phyloP scores from a whole-genome alignment of 2,797 vertebrate genomes.

The Microhierax caerulescens region DNA sequence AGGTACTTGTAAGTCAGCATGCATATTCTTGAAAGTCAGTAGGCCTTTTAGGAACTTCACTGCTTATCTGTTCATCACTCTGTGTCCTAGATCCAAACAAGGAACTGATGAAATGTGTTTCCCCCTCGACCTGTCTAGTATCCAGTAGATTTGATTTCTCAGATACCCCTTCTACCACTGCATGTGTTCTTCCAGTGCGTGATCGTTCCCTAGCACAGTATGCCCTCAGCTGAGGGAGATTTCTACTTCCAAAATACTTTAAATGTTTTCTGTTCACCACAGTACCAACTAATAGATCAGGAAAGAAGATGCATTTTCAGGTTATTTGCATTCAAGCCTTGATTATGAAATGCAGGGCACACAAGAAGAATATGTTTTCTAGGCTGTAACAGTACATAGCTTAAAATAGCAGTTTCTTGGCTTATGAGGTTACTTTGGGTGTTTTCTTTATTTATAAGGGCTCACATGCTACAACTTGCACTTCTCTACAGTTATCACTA shows the following conservation, averaged over 20 bases:
- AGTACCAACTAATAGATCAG: background rate
- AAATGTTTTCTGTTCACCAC: background rate
- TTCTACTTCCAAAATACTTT: background rate
- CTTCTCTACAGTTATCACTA: background rate
- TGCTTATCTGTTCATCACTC: accelerated
- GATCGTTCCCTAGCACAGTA: background rate
- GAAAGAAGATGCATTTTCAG: background rate
- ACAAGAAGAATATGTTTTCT: background rate
- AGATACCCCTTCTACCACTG: background rate
- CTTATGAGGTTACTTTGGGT: background rate
- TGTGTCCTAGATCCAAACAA: background rate
- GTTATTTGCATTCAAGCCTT: background rate
- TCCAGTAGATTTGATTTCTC: background rate
- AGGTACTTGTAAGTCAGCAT: background rate
- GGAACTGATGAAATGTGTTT: background rate
- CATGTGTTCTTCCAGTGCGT: accelerated
- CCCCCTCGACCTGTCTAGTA: background rate
- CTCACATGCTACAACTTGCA: background rate
- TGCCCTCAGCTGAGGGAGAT: background rate
- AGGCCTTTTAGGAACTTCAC: background rate
- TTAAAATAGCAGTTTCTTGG: background rate
- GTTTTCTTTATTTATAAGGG: background rate
- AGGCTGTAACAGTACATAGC: background rate
- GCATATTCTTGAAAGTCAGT: background rate
- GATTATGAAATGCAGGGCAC: background rate